Base-by-base conservation (phyloP, 2,113 vertebrate species). In the Dissostichus mawsoni region DNA sequence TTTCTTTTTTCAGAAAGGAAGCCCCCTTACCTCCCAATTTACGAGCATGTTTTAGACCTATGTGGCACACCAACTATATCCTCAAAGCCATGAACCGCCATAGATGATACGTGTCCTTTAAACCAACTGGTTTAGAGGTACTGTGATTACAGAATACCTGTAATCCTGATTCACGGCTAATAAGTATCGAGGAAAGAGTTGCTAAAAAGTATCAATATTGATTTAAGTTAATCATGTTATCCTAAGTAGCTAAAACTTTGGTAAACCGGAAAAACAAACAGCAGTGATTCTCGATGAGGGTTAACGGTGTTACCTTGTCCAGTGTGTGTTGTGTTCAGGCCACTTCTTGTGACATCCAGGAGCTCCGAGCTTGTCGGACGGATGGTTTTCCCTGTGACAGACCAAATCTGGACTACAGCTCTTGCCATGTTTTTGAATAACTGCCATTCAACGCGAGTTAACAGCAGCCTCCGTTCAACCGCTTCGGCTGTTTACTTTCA, bases 371-470 rank as follows among this genome's bases (percentile, higher is more conserved):
- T 93, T 90, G 50, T 94, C 94, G 12, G 83, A 17, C 58, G 89
- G 87, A 25, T 85, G 86, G 84, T 73, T 93, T 51, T 95, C 94
- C 90, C 94, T 95, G 87, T 87, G 74, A 82, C 89, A 90, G 80
- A 92, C 88, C 93, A 93, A 82, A 86, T 95, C 95, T 85, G 92
- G 88, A 94, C 77, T 64, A 84, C 83, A 87, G 93, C 84, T 95
- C 89, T 95, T 96, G 78, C 92, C 94, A 94, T 95, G 88, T 94
- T 96, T 96, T 95, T 95, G 95, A 94, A 95, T 91, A 85, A 95
- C 88, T 94, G 95, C 95, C 95, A 96, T 96, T 95, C 95, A 96
- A 95, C 85, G 93, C 66, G 78, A 87, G 81, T 73, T 81, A 72
- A 80, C 68, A 25, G 74, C 76, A 77, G 76, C 78, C 74, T 73